Evolutionary conservation across 2,797 vertebrate species (phyloP).

Genomic region (Arremon aurantiirostris): DNA sequence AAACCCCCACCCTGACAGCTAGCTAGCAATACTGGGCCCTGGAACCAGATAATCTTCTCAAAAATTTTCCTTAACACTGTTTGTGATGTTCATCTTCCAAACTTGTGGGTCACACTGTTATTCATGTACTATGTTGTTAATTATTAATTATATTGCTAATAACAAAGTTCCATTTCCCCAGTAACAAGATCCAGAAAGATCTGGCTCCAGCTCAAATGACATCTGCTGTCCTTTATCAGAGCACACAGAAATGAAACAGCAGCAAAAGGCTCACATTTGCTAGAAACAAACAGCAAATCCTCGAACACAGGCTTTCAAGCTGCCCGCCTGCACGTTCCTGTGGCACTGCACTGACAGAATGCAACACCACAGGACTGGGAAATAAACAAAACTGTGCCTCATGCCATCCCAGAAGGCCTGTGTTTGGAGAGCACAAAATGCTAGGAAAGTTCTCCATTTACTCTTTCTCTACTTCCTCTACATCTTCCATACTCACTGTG

Average conservation of each 20-base stretch:
- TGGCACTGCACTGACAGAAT: not conserved
- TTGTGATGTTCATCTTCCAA: not conserved
- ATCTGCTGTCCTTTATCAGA: constrained; percentile 28
- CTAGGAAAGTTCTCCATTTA: not conserved
- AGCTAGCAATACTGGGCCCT: not conserved
- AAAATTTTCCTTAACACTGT: not conserved
- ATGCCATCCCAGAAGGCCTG: not conserved
- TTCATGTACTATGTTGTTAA: not conserved
- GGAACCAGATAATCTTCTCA: not conserved
- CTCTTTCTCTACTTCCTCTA: not conserved
- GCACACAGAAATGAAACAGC: not conserved
- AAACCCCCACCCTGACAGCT: not conserved
- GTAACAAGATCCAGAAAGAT: constrained; percentile 40
- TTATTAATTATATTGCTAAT: constrained; percentile 54
- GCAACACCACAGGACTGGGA: not conserved
- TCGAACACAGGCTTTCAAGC: not conserved
- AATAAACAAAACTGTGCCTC: not conserved
- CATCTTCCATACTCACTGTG: not conserved
- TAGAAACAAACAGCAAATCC: constrained; percentile 21
- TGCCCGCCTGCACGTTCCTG: not conserved
- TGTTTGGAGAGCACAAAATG: not conserved
- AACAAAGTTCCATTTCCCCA: constrained; percentile 44
- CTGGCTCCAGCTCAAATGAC: constrained; percentile 43
- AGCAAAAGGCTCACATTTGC: constrained; percentile 7
- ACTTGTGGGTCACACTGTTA: not conserved